These are phyloP conservation scores for Psittacula echo DNA, from an alignment of 2,797 vertebrate genomes.

Conservation along the genomic window DNA sequence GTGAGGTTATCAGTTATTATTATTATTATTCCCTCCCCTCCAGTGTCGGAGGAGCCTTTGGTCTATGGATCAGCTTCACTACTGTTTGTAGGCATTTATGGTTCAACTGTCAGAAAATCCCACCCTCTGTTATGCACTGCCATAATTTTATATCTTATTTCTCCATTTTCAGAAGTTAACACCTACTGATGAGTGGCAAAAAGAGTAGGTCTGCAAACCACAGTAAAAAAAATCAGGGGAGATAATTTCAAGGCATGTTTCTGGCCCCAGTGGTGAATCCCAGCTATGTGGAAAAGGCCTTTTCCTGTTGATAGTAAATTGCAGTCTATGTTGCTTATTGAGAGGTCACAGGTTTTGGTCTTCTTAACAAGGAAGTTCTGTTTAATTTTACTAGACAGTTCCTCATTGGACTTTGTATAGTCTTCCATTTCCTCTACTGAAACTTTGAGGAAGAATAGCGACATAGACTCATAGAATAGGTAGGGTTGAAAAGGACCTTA, in stretches of 20 bases:
- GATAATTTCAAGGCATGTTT: neutral
- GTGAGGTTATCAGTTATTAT: neutral
- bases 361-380: neutral
- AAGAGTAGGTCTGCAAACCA: neutral
- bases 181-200: neutral
- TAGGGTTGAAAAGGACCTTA: no score
- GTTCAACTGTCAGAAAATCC: neutral
- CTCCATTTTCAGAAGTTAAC: neutral
- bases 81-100: neutral
- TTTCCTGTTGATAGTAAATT: neutral
- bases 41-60: neutral
- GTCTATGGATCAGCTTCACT: neutral
- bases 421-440: neutral
- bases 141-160: neutral
- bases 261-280: neutral
- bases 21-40: neutral
- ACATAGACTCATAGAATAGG: no score
- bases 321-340: neutral
- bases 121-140: neutral
- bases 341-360: neutral
- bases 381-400: neutral
- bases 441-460: neutral
- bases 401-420: neutral
- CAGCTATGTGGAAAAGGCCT: neutral
- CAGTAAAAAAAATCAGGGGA: neutral